A percentile compares a stretch with the other conserved stretches of the same genome.
These are phyloP conservation scores for Holothuria glaberrima DNA, from an alignment of 35 echinoderm and acorn worm genomes.

Conservation along the genomic window DNA sequence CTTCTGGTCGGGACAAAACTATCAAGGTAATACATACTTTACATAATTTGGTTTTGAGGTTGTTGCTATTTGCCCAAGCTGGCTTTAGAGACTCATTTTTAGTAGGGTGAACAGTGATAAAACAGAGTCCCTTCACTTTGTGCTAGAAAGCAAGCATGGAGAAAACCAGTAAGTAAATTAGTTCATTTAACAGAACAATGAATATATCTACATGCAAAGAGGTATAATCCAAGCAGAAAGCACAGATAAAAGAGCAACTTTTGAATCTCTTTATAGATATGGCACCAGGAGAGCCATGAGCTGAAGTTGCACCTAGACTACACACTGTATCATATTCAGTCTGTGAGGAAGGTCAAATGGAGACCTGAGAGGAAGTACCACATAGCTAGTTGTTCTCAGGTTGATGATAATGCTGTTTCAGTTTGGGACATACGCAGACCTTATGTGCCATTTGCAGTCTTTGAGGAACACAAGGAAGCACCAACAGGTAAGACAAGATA, in stretches of 20 bases:
- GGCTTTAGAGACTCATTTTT: too few species aligned
- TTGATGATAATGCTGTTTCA: conserved; percentile 82
- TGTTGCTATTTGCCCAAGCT: too few species aligned
- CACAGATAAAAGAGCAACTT: too few species aligned
- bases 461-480: conserved; percentile 98
- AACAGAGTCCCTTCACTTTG: background rate
- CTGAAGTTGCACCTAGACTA: conserved; percentile 61
- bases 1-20: conserved; percentile 88
- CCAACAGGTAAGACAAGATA: conserved; percentile 74
- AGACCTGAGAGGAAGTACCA: conserved; percentile 89
- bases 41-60: background rate
- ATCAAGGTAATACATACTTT: conserved; percentile 76
- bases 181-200: too few species aligned
- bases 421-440: conserved; percentile 94
- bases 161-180: too few species aligned
- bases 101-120: background rate
- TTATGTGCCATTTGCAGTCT: conserved; percentile 96
- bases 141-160: too few species aligned
- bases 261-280: conserved; percentile 41
- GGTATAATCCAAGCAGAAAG: too few species aligned
- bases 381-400: conserved; percentile 93
- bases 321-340: conserved; percentile 85
- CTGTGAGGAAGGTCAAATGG: conserved; percentile 94
- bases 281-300: conserved; percentile 69
- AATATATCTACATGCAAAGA: too few species aligned